phyloP scores from a whole-genome alignment of 2,888 invertebrate genomes.

The Lampropteryx suffumata region DNA sequence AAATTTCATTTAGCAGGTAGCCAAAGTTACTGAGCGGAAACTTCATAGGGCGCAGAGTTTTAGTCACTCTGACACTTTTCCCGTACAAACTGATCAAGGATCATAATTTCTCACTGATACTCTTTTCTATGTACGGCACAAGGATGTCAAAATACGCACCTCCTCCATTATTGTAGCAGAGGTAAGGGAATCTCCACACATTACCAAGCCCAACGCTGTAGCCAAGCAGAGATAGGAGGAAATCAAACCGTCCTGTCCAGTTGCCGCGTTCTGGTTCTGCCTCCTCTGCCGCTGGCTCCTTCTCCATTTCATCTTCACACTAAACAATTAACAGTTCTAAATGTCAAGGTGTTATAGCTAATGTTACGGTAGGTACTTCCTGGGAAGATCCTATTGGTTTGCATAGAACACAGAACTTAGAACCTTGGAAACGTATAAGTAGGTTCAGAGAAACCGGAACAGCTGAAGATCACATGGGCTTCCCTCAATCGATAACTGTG shows the following conservation, averaged over 20 bases:
- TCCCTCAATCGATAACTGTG: slow-evolving; percentile 18
- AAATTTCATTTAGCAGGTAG: no score
- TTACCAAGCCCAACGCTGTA: slow-evolving; percentile 89
- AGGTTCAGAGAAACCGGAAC: slow-evolving; percentile 18
- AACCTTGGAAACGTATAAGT: neutral
- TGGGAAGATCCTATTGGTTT: no score
- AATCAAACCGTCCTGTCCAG: slow-evolving; percentile 90
- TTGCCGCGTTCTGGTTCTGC: slow-evolving; percentile 85
- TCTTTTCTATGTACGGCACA: no score
- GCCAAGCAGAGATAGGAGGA: slow-evolving; percentile 86
- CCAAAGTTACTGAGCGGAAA: no score
- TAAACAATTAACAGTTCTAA: slow-evolving; percentile 29
- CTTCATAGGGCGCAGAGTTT: no score
- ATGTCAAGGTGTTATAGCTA: neutral
- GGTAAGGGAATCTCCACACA: slow-evolving; percentile 89
- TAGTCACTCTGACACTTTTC: no score
- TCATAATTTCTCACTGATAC: no score
- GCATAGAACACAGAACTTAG: no score
- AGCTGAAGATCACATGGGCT: slow-evolving; percentile 37
- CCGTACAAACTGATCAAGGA: no score
- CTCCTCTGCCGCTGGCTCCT: slow-evolving; percentile 51
- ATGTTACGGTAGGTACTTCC: no score
- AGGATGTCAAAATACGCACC: slow-evolving; percentile 67
- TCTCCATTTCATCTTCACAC: slow-evolving; percentile 53
- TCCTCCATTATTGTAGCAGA: slow-evolving; percentile 90